Evolutionary conservation across 1,140 invertebrate genomes (phyloP).

Genomic region (roundworm (Caenorhabditis elegans)): DNA sequence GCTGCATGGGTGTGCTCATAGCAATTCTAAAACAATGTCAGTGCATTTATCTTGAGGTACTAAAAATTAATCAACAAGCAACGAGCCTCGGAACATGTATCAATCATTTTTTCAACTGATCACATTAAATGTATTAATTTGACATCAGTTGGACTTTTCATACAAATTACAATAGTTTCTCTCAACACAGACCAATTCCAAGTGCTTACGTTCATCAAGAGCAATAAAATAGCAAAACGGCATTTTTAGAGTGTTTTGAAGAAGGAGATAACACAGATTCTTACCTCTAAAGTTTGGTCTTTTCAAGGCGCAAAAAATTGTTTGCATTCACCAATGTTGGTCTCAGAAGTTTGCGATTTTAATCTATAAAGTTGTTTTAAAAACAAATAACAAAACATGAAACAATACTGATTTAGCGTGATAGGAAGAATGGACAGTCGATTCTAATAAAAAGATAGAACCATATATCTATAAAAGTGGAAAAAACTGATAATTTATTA

Average conservation of each 20-base stretch:
- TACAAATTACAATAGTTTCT: not conserved
- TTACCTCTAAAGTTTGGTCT: slow-evolving; percentile 8
- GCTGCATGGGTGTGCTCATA: no score
- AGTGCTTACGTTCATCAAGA: not conserved
- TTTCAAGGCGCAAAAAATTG: not conserved
- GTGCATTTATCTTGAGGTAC: no score
- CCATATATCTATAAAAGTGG: no score
- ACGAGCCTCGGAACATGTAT: no score
- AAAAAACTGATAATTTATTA: no score
- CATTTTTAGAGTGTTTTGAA: not conserved
- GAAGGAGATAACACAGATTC: not conserved
- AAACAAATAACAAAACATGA: not conserved
- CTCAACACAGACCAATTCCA: not conserved
- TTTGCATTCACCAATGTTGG: slow-evolving; percentile 4
- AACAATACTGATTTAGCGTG: no score
- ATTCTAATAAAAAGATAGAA: no score
- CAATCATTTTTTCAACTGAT: no score
- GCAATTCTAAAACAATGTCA: no score
- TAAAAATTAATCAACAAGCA: no score
- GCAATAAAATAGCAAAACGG: not conserved
- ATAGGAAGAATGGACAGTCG: no score
- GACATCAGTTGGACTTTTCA: not conserved
- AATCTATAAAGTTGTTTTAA: not conserved
- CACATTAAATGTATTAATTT: no score
- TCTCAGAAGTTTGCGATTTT: slow-evolving; percentile 17